Evolutionary conservation across 1,140 invertebrate species (phyloP).

Genomic region (Dendroctonus ponderosae): DNA sequence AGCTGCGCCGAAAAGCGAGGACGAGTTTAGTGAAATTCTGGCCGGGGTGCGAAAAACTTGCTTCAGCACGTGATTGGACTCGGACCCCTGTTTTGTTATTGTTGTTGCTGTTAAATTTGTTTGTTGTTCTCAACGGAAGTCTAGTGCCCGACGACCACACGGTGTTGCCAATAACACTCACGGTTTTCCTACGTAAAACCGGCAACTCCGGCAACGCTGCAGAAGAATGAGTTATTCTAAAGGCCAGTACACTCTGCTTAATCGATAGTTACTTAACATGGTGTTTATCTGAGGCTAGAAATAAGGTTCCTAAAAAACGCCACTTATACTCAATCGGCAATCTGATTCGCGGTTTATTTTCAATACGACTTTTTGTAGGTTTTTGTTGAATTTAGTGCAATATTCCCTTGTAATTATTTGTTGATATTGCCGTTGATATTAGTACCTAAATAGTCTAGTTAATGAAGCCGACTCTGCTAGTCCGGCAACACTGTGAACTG

Average conservation of each 20-base stretch:
- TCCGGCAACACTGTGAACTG: too few relatives aligned
- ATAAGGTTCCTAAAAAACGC: too few relatives aligned
- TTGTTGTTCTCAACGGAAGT: neutral
- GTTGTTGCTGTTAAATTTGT: too few relatives aligned
- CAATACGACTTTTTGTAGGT: too few relatives aligned
- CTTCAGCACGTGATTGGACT: slow-evolving; percentile 70
- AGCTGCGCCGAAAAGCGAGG: slow-evolving; percentile 59
- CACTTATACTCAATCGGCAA: neutral
- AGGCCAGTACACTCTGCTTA: too few relatives aligned
- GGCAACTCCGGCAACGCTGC: too few relatives aligned
- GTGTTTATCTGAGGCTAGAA: too few relatives aligned
- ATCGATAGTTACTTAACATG: too few relatives aligned
- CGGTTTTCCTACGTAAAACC: too few relatives aligned
- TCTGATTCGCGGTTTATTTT: neutral
- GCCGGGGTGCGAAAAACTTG: slow-evolving; percentile 83
- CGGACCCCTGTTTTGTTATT: neutral
- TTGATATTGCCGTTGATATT: slow-evolving; percentile 23
- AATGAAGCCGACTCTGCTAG: neutral
- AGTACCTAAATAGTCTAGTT: slow-evolving; percentile 1
- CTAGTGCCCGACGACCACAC: too few relatives aligned
- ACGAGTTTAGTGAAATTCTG: slow-evolving; percentile 82
- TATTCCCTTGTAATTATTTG: slow-evolving; percentile 2
- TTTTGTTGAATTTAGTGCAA: slow-evolving; percentile 3
- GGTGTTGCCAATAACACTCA: too few relatives aligned
- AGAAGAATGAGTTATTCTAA: too few relatives aligned